Conservation (phyloP, 2,797 vertebrate genomes). For the Molossus molossus region DNA sequence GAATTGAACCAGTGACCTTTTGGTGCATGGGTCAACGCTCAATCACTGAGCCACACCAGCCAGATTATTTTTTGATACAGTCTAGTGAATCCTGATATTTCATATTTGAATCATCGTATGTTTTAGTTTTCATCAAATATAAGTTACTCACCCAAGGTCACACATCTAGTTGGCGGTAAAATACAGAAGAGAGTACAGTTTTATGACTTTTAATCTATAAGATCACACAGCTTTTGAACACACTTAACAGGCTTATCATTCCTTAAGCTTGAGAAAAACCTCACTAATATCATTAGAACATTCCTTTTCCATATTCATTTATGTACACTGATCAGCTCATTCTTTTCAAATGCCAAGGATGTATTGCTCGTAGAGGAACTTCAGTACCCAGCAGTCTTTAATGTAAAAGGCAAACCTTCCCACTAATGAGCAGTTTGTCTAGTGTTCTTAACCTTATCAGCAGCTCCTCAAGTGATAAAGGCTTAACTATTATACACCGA, state of each 20-base stretch:
- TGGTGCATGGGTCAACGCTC: too few species aligned
- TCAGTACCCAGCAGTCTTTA: constrained; percentile 92
- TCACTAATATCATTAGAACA: constrained; percentile 83
- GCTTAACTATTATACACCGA: constrained; percentile 92
- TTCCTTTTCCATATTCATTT: constrained; percentile 89
- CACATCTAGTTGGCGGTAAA: neutral
- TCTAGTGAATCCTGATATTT: constrained; percentile 13
- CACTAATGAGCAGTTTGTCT: constrained; percentile 94
- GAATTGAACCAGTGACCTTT: too few species aligned
- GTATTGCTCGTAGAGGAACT: constrained; percentile 91
- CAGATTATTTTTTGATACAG: neutral
- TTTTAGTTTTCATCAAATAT: constrained; percentile 60
- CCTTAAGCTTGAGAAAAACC: constrained; percentile 76
- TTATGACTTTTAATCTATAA: constrained; percentile 30
- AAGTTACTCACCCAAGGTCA: constrained; percentile 75
- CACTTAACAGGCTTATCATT: constrained; percentile 65
- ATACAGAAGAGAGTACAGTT: neutral
- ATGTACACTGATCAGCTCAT: constrained; percentile 88
- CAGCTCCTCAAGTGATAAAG: constrained; percentile 93
- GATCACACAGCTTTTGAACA: constrained; percentile 55
- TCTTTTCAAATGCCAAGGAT: constrained; percentile 92
- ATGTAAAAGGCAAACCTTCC: constrained; percentile 93
- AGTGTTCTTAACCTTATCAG: constrained; percentile 94
- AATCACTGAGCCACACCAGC: too few species aligned
- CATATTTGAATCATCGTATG: neutral